Percentiles rank a stretch among this genome's conserved stretches.
These are phyloP conservation scores for Sebastes taczanowskii DNA, from an alignment of 2,797 vertebrate species.

Conservation along the genomic window DNA sequence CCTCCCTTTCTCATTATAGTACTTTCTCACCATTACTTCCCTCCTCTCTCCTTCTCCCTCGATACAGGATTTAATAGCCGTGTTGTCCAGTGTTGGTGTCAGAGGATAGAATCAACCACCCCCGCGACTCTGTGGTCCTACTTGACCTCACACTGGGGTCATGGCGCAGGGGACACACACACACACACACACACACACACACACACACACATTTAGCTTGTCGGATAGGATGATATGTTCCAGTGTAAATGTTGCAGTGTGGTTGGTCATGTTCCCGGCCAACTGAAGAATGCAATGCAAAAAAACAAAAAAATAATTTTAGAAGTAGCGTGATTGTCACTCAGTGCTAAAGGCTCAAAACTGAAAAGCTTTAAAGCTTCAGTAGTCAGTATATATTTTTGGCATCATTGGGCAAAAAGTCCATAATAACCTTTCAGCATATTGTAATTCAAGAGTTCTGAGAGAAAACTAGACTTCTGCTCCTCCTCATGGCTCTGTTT, in stretches of 20 bases:
- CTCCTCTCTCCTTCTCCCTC: slow-evolving; percentile 19
- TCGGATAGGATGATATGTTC: neutral
- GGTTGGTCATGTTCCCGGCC: too few relatives aligned
- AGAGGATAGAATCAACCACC: slow-evolving; percentile 51
- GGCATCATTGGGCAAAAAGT: too few relatives aligned
- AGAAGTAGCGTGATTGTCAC: neutral
- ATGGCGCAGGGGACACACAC: slow-evolving; percentile 3
- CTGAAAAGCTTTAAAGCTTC: neutral
- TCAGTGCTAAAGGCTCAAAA: neutral
- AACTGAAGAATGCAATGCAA: neutral
- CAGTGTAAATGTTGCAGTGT: neutral
- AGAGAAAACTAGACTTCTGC: too few relatives aligned
- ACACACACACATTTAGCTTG: neutral
- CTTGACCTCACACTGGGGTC: slow-evolving; percentile 54
- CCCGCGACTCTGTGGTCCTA: slow-evolving; percentile 4
- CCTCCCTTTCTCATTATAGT: slow-evolving; percentile 38
- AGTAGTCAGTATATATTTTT: neutral
- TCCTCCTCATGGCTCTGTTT: too few relatives aligned
- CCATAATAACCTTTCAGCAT: too few relatives aligned
- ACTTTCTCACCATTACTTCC: slow-evolving; percentile 26
- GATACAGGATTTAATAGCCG: slow-evolving; percentile 58
- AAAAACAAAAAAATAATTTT: neutral
- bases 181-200: too few relatives aligned
- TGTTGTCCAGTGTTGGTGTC: slow-evolving; percentile 53
- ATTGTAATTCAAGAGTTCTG: too few relatives aligned